Percentiles rank a stretch among this genome's conserved stretches.
phyloP scores from a whole-genome alignment of 1,140 invertebrate species.

The Drosophila mauritiana region DNA sequence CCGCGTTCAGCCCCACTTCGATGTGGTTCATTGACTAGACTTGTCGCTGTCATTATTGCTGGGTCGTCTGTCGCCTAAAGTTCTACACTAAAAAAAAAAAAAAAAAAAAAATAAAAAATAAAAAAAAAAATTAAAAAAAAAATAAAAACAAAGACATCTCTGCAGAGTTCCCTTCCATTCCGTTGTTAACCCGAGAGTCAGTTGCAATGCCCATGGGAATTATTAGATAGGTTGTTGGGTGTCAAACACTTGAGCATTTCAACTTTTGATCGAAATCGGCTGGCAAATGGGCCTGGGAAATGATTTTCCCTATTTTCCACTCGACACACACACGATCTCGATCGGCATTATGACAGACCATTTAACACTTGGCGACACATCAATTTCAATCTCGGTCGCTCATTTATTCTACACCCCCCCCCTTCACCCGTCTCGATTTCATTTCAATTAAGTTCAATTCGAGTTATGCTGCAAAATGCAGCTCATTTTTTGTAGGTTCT shows the following conservation, averaged over 20 bases:
- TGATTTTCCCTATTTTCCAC: slow-evolving; percentile 4
- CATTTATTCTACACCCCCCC: background rate
- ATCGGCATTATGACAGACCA: slow-evolving; percentile 64
- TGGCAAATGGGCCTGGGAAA: slow-evolving; percentile 49
- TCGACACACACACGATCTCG: slow-evolving; percentile 25
- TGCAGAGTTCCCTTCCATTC: background rate
- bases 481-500: slow-evolving; percentile 5
- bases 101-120: no score
- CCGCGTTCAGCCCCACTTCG: background rate
- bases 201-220: background rate
- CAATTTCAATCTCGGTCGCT: slow-evolving; percentile 54
- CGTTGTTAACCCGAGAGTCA: background rate
- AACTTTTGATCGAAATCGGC: slow-evolving; percentile 35
- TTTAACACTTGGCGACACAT: slow-evolving; percentile 60
- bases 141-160: no score
- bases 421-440: slow-evolving; percentile 59
- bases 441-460: slow-evolving; percentile 80
- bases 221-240: slow-evolving; percentile 51
- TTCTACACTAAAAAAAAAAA: background rate
- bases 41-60: slow-evolving; percentile 37
- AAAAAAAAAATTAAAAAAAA: no score
- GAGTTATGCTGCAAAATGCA: slow-evolving; percentile 36
- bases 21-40: slow-evolving; percentile 45
- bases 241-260: slow-evolving; percentile 70
- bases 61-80: slow-evolving; percentile 1